Base-by-base conservation (phyloP, 2,888 invertebrate genomes). In the Nematopogon swammerdamellus region DNA sequence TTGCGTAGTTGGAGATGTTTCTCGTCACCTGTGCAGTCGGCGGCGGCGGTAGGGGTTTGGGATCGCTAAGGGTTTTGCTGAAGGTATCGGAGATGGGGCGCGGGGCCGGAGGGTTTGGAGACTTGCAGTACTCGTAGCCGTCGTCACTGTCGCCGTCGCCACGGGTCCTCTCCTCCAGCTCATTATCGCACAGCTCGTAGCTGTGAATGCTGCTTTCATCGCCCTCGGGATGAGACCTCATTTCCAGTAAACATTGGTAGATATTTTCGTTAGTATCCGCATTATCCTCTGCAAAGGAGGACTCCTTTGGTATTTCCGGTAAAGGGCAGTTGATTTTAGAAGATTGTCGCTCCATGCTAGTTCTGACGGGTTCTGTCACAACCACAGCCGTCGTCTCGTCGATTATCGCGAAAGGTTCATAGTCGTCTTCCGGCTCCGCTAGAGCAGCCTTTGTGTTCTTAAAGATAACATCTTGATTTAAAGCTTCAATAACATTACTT, bases 121-220 rank as follows among this genome's bases (percentile, higher is more conserved):
- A 68, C 54, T 77, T 79, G 53, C 80, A 80, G 55, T 80, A 80
- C 57, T 81, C 80, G 52, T 81, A 81, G 0, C 77, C 80, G 49
- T 80, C 76, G 49, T 80, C 80, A 29, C 76, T 80, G 54, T 77
- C 80, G 1, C 74, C 75, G 51, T 76, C 75, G 1, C 75, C 76
- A 44, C 79, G 62, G 0, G 75, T 74, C 58, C 80, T 65, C 54
- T 77, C 74, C 59, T 76, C 73, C 29, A 76, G 57, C 29, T 69
- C 67, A 45, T 63, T 68, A 3, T 71, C 72, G 55, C 79, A 82
- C 10, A 73, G 64, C 61, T 83, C 83, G 56, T 82, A 82, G 54
- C 80, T 82, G 52, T 82, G 82, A 45, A 81, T 60, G 59, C 79
- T 80, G 49, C 64, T 74, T 53, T 75, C 74, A 53, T 80, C 79